These are phyloP conservation scores for Megaceryle torquata DNA, from an alignment of 2,113 vertebrate genomes.

Conservation along the genomic window DNA sequence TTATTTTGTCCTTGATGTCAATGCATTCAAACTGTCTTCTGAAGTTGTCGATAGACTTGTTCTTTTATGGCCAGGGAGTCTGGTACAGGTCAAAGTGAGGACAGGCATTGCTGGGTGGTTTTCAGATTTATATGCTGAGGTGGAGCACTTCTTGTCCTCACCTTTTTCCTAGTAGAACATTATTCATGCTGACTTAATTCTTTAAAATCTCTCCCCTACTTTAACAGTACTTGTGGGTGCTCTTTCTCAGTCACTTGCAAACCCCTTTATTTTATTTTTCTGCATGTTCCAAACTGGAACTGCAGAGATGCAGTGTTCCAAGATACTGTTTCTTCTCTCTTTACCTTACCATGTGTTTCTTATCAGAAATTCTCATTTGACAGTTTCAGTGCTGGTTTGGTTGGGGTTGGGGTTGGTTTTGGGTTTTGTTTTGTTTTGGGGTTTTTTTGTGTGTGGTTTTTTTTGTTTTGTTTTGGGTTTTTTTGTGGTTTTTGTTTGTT, in stretches of 20 bases:
- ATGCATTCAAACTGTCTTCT: background rate
- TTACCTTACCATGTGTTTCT: background rate
- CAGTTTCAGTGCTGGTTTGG: too few relatives aligned
- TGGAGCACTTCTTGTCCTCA: background rate
- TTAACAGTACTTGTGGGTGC: background rate
- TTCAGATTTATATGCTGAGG: background rate
- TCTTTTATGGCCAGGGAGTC: background rate
- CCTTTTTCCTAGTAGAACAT: background rate
- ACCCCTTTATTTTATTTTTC: background rate
- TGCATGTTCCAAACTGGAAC: background rate
- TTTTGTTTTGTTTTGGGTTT: too few relatives aligned
- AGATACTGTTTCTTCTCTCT: background rate
- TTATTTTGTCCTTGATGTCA: background rate
- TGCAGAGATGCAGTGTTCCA: rapidly evolving
- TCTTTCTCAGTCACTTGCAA: background rate
- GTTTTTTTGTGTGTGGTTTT: too few relatives aligned
- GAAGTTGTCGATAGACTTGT: background rate
- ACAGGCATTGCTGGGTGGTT: background rate
- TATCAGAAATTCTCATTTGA: background rate
- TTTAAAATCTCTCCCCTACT: background rate
- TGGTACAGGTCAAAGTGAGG: background rate
- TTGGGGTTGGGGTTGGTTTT: too few relatives aligned
- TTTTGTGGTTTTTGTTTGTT: too few relatives aligned
- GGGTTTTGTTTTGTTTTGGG: too few relatives aligned
- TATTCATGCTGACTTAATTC: slow-evolving; percentile 9